These are phyloP conservation scores for Meteorus colon DNA, from an alignment of 2,888 invertebrate genomes.

Conservation along the genomic window DNA sequence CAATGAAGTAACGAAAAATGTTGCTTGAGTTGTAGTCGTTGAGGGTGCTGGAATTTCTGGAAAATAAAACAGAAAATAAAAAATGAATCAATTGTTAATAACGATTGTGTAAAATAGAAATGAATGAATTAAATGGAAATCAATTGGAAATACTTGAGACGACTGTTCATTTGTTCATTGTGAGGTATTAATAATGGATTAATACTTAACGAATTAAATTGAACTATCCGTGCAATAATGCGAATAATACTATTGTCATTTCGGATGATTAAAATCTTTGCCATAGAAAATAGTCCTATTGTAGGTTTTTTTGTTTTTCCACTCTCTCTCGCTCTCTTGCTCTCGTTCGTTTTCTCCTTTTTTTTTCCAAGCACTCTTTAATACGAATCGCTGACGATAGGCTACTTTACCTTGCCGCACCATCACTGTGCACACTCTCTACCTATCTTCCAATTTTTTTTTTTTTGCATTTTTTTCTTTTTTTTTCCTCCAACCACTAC, in stretches of 20 bases:
- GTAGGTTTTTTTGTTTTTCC: not conserved
- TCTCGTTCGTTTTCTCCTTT: not conserved
- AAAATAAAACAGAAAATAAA: conserved; percentile 48
- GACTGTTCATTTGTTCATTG: not conserved
- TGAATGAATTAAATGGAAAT: no score
- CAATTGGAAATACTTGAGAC: no score
- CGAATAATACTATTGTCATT: conserved; percentile 9
- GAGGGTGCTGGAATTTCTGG: conserved; percentile 91
- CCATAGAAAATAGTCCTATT: not conserved
- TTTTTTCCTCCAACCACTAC: not conserved
- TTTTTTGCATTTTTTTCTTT: not conserved
- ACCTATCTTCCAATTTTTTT: not conserved
- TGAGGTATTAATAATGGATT: not conserved
- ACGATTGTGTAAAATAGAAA: no score
- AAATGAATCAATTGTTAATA: not conserved
- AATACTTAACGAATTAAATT: not conserved
- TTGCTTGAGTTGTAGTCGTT: conserved; percentile 80
- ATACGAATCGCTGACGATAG: conserved; percentile 20
- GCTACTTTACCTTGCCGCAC: conserved; percentile 13
- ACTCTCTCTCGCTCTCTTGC: not conserved
- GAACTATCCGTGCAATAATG: conserved; percentile 5
- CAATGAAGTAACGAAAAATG: conserved; percentile 77
- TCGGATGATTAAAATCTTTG: conserved; percentile 18
- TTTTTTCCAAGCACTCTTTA: not conserved
- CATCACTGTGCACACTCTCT: conserved; percentile 16